Evolutionary conservation across 2,113 vertebrate species (phyloP).

Genomic region (Oostethus manadensis): DNA sequence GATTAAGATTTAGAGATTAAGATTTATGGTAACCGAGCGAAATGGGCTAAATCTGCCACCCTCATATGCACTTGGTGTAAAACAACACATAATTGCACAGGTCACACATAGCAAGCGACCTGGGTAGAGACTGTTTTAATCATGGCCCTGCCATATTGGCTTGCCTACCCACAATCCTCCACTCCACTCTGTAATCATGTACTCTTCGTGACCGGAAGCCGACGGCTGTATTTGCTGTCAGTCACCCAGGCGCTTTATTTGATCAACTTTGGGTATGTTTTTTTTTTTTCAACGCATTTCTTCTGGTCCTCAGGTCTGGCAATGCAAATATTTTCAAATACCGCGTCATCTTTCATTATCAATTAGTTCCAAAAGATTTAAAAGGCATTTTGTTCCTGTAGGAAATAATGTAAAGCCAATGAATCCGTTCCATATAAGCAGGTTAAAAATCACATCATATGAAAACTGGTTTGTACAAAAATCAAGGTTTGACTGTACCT

Average conservation of each 20-base stretch:
- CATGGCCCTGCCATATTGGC: conserved; percentile 36
- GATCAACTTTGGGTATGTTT: conserved; percentile 27
- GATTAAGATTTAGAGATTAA: conserved; percentile 30
- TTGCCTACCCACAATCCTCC: conserved; percentile 42
- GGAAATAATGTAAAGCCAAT: too few relatives aligned
- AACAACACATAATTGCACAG: conserved; percentile 2
- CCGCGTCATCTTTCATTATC: too few relatives aligned
- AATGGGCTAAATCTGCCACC: conserved; percentile 10
- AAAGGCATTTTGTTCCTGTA: too few relatives aligned
- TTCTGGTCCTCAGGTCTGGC: conserved; percentile 45
- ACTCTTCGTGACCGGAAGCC: conserved; percentile 52
- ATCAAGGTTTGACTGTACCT: neutral
- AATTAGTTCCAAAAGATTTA: too few relatives aligned
- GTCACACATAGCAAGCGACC: conserved; percentile 9
- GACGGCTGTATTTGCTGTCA: conserved; percentile 52
- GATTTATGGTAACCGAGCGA: conserved; percentile 17
- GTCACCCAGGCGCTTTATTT: conserved; percentile 46
- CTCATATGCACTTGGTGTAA: neutral
- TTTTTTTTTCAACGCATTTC: conserved; percentile 21
- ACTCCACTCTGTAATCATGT: conserved; percentile 43
- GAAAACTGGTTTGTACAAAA: too few relatives aligned
- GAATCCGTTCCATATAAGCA: too few relatives aligned
- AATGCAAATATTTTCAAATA: conserved; percentile 38
- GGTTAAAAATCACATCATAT: too few relatives aligned
- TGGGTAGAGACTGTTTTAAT: conserved; percentile 31